phyloP scores from a whole-genome alignment of 2,113 vertebrate genomes.

The Nanorana parkeri region DNA sequence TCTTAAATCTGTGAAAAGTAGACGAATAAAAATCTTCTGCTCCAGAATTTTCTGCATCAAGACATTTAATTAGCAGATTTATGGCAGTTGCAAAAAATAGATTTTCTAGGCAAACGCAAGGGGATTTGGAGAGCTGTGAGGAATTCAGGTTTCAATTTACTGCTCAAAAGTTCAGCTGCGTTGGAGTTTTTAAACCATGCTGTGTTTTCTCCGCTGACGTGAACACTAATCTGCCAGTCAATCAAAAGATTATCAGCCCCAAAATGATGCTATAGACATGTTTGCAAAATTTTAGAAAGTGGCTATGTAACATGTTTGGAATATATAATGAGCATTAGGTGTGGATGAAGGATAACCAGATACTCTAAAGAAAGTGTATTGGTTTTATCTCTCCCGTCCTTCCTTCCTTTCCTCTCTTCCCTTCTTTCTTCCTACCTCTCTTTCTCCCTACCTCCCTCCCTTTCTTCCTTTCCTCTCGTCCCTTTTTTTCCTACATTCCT shows the following conservation, averaged over 20 bases:
- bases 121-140: not conserved
- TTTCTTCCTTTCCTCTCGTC: too few relatives aligned
- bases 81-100: slow-evolving; percentile 20
- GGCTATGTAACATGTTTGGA: not conserved
- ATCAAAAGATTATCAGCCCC: not conserved
- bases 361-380: not conserved
- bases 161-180: slow-evolving; percentile 4
- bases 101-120: not conserved
- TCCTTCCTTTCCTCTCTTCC: too few relatives aligned
- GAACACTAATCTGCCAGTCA: slow-evolving; percentile 1
- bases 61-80: slow-evolving; percentile 44
- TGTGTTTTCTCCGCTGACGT: not conserved
- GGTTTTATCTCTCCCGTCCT: not conserved
- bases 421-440: too few relatives aligned
- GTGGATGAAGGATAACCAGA: not conserved
- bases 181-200: not conserved
- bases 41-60: slow-evolving; percentile 25
- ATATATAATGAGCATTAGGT: slow-evolving; percentile 4
- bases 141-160: not conserved
- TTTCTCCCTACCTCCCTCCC: too few relatives aligned
- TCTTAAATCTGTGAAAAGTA: slow-evolving; percentile 21
- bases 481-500: too few relatives aligned
- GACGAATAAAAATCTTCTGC: not conserved
- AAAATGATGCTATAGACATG: not conserved
- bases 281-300: not conserved